A percentile compares a stretch with the other conserved stretches of the same genome.
These are phyloP conservation scores for Fissipunctia ypsillon DNA, from an alignment of 2,888 invertebrate species.

Conservation along the genomic window DNA sequence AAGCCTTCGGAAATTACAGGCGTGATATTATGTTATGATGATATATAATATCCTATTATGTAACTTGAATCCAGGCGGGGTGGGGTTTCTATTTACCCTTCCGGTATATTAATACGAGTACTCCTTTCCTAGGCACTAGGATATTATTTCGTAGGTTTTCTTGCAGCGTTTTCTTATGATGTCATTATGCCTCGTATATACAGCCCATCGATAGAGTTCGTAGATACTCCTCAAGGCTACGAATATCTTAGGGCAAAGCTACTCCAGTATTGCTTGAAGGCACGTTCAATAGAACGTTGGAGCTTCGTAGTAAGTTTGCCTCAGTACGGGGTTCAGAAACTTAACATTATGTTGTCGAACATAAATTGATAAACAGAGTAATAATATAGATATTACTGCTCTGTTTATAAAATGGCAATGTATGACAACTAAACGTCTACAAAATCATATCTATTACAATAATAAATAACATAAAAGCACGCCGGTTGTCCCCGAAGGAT, in stretches of 20 bases:
- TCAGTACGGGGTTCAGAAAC: not conserved
- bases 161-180: conserved; percentile 37
- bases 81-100: not conserved
- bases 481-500: not conserved
- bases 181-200: conserved; percentile 9
- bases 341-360: not conserved
- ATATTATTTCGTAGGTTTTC: not conserved
- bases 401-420: too few species aligned
- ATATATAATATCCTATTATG: not conserved
- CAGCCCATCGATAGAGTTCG: conserved; percentile 7
- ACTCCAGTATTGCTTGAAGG: conserved; percentile 5
- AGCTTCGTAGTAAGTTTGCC: not conserved
- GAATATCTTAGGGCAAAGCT: conserved; percentile 7
- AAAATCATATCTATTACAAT: not conserved
- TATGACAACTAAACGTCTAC: not conserved
- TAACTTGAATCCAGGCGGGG: not conserved
- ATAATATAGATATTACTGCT: too few species aligned
- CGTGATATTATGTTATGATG: too few species aligned
- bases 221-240: conserved; percentile 27
- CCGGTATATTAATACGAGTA: not conserved
- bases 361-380: too few species aligned
- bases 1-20: too few species aligned
- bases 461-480: not conserved
- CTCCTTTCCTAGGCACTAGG: not conserved
- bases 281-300: conserved; percentile 3